Evolutionary conservation across 2,113 vertebrate species (phyloP).

Genomic region (Eidolon helvum): DNA sequence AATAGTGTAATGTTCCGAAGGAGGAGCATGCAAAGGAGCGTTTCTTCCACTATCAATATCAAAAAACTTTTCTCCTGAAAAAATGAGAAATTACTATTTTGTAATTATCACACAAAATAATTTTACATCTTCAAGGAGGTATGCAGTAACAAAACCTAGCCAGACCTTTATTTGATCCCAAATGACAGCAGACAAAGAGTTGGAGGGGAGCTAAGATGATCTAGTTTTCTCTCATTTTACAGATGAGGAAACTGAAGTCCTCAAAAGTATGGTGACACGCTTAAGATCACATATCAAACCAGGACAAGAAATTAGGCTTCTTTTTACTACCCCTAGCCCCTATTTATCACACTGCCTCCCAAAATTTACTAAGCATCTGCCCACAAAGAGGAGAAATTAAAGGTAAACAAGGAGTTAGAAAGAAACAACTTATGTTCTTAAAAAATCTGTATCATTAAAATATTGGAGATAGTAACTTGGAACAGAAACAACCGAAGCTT

Average conservation of each 20-base stretch:
- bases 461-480: not conserved
- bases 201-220: not conserved
- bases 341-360: not conserved
- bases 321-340: not conserved
- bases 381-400: not conserved
- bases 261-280: not conserved
- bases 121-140: conserved; percentile 17
- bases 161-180: not conserved
- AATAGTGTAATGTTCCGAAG: conserved; percentile 98
- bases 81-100: conserved; percentile 63
- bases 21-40: conserved; percentile 93
- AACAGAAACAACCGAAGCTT: not conserved
- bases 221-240: not conserved
- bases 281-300: not conserved
- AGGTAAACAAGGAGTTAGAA: not conserved
- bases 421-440: not conserved
- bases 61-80: conserved; percentile 94
- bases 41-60: conserved; percentile 97
- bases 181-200: not conserved
- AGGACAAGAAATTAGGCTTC: not conserved
- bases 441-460: not conserved
- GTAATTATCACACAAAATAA: conserved; percentile 37
- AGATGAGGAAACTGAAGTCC: not conserved
- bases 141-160: not conserved
- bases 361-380: not conserved